Base-by-base conservation (phyloP, 2,113 vertebrate species). In the Tricholaema leucomelas region DNA sequence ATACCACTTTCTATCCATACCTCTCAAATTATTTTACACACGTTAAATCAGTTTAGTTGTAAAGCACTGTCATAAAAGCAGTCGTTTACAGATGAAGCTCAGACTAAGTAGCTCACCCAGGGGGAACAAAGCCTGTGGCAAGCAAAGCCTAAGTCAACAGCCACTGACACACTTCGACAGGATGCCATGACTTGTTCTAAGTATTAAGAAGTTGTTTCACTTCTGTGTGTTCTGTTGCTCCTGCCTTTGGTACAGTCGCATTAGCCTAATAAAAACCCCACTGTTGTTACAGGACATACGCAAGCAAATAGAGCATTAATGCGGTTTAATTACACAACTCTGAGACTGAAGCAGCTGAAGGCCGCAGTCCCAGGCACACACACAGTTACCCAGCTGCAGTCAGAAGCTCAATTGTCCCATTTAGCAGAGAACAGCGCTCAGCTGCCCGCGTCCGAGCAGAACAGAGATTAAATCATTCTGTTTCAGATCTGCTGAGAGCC, bases 231-330 rank as follows among this genome's bases (percentile, higher is more conserved):
- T 10, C 33, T 33, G 5, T 2, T 6, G 35, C n/a, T 56, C 35
- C 65, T 52, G 25, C 14, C 60, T 55, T 21, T 50, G 59, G 59
- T 7, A 31, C 40, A 24, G 13, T 13, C 64, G 7, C 36, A 12
- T 0, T 19, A 7, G 3, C 6, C 38, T 28, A 52, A 9, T 21
- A n/a, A 58, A 42, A 76, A 35, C 2, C 4, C 2, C 46, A 23
- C 33, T 59, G 33, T 30, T 55, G 56, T 36, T 27, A 4, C 1
- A 9, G 44, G 61, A 36, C 6, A 3, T 1, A 13, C 0, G 8
- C 27, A 35, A 74, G 30, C n/a, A n/a, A 59, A 40, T 14, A 35
- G 48, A 20, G 1, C 5, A 74, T 17, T 17, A 61, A 8, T 2
- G 16, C 36, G 35, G 23, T 46, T 59, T 69, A 54, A 42, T 54